Percentiles rank a stretch among this genome's conserved stretches.
Evolutionary conservation across 2,888 invertebrate species (phyloP).

Genomic region (Sialis lutaria): DNA sequence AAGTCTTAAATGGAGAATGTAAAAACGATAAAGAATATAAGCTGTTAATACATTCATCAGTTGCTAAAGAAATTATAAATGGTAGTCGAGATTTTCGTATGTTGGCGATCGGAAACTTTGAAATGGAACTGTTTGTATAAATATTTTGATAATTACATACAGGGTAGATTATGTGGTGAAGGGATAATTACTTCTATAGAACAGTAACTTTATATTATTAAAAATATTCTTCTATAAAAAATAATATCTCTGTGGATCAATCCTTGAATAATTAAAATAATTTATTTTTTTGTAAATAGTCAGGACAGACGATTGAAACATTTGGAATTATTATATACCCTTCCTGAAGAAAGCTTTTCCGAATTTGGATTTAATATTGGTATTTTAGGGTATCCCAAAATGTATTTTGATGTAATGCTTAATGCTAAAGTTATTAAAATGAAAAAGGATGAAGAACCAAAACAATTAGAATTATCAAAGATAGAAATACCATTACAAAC

Average conservation of each 20-base stretch:
- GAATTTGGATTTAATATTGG: constrained; percentile 32
- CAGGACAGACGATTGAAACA: constrained; percentile 28
- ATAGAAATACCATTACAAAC: constrained; percentile 17
- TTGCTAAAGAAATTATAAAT: constrained; percentile 38
- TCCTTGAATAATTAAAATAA: background rate
- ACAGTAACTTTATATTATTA: too few relatives aligned
- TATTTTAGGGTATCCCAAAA: constrained; percentile 36
- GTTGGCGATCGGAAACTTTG: constrained; percentile 32
- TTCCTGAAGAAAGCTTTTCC: constrained; percentile 33
- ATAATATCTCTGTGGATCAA: too few relatives aligned
- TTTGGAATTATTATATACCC: constrained; percentile 33
- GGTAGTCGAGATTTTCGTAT: constrained; percentile 39
- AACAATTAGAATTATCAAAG: constrained; percentile 12
- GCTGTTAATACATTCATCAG: constrained; percentile 36
- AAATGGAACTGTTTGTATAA: constrained; percentile 14
- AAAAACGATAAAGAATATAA: constrained; percentile 31
- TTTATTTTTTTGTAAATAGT: constrained; percentile 11
- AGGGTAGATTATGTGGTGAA: too few relatives aligned
- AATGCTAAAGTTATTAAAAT: constrained; percentile 18
- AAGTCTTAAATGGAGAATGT: constrained; percentile 34
- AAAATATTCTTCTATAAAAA: too few relatives aligned
- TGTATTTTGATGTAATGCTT: constrained; percentile 38
- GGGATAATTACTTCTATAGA: too few relatives aligned
- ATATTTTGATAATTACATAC: too few relatives aligned
- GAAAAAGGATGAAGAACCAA: constrained; percentile 11